Percentiles rank a stretch among this genome's conserved stretches.
These are phyloP conservation scores for Sorex fumeus DNA, from an alignment of 2,113 vertebrate species.

Conservation along the genomic window DNA sequence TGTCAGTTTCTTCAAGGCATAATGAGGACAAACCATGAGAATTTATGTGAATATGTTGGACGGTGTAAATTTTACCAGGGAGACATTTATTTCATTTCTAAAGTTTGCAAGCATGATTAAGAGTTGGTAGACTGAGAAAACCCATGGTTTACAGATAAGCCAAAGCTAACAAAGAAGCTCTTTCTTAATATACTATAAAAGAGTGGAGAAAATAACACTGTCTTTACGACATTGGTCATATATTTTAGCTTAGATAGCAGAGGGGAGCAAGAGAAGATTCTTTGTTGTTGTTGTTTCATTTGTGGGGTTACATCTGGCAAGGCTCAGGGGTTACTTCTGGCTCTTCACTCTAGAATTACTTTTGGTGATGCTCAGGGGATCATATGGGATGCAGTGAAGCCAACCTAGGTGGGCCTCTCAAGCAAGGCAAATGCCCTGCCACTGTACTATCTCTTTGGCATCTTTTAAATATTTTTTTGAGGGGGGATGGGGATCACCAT, in stretches of 20 bases:
- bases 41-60: slow-evolving; percentile 7
- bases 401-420: no score
- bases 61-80: slow-evolving; percentile 23
- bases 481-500: background rate
- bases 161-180: background rate
- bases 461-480: background rate
- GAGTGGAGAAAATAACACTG: background rate
- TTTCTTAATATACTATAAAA: background rate
- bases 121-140: slow-evolving; percentile 30
- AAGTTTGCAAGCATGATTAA: slow-evolving; percentile 37
- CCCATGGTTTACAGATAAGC: background rate
- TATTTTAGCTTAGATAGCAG: background rate
- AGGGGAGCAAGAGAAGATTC: background rate
- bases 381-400: no score
- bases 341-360: no score
- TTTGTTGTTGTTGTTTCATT: background rate
- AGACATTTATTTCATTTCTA: slow-evolving; percentile 38
- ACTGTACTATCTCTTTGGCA: no score
- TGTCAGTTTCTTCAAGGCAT: background rate
- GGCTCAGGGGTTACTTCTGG: no score
- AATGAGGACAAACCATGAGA: background rate
- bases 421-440: no score
- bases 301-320: no score
- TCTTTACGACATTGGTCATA: no score
- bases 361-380: no score